Evolutionary conservation across 2,888 invertebrate species (phyloP).

Genomic region (Serripes groenlandicus): DNA sequence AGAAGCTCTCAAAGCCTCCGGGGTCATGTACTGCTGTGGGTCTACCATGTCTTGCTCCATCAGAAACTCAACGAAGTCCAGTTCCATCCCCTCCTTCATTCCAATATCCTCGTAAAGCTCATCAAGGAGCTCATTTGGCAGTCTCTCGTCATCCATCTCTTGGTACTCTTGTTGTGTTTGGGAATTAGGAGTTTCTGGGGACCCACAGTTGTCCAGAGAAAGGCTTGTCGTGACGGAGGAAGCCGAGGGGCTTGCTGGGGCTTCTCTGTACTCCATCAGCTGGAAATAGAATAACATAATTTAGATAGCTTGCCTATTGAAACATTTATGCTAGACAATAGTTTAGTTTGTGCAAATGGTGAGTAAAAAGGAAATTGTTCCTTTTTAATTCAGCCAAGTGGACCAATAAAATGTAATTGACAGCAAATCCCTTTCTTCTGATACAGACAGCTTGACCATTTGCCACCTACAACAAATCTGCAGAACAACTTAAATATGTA

Average conservation of each 20-base stretch:
- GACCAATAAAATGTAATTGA: too few relatives aligned
- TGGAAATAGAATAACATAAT: slow-evolving; percentile 72
- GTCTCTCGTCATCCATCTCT: slow-evolving; percentile 79
- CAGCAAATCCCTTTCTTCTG: too few relatives aligned
- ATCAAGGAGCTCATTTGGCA: slow-evolving; percentile 84
- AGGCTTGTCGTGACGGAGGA: slow-evolving; percentile 75
- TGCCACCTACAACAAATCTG: too few relatives aligned
- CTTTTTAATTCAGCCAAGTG: too few relatives aligned
- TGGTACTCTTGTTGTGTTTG: slow-evolving; percentile 67
- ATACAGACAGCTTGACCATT: too few relatives aligned
- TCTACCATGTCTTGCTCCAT: slow-evolving; percentile 82
- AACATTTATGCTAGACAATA: too few relatives aligned
- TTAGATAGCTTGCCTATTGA: too few relatives aligned
- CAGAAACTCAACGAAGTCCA: slow-evolving; percentile 85
- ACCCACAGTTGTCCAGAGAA: slow-evolving; percentile 79
- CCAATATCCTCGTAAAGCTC: slow-evolving; percentile 86
- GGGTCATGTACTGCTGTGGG: slow-evolving; percentile 80
- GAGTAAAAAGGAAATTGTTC: too few relatives aligned
- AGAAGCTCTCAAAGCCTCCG: slow-evolving; percentile 72
- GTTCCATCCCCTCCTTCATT: slow-evolving; percentile 85
- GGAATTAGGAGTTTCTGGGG: slow-evolving; percentile 80
- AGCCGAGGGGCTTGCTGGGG: slow-evolving; percentile 79
- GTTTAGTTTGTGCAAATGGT: too few relatives aligned
- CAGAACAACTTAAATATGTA: too few relatives aligned
- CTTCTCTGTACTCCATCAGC: slow-evolving; percentile 84